Evolutionary conservation across 2,113 vertebrate genomes (phyloP).

Genomic region (Panthera uncia): DNA sequence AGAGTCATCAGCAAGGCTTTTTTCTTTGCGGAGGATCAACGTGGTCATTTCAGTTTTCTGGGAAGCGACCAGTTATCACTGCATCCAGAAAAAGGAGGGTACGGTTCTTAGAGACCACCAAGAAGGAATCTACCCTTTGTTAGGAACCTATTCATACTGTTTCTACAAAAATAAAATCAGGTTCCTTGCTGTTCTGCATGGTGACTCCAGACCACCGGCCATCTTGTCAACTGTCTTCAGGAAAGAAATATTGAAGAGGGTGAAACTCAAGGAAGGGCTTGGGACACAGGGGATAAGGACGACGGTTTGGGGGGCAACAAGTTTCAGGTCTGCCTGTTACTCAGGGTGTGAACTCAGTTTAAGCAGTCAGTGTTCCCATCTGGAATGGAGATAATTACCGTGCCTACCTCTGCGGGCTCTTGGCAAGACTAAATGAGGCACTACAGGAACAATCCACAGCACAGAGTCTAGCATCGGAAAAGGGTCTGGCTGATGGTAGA

Average conservation of each 20-base stretch:
- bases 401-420: neutral
- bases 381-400: neutral
- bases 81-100: neutral
- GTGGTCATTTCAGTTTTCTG: neutral
- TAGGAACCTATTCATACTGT: neutral
- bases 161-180: neutral
- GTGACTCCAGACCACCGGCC: neutral
- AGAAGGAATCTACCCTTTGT: neutral
- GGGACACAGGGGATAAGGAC: neutral
- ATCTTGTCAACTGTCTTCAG: neutral
- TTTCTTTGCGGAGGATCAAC: neutral
- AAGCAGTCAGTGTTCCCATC: neutral
- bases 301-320: neutral
- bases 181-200: neutral
- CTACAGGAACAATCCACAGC: rapidly evolving
- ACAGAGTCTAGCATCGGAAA: neutral
- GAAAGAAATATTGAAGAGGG: neutral
- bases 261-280: neutral
- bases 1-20: neutral
- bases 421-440: neutral
- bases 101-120: neutral
- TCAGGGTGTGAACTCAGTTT: neutral
- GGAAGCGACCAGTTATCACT: neutral
- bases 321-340: neutral
- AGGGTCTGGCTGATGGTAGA: neutral